These are phyloP conservation scores for Montipora capricornis DNA, from an alignment of 64 coral and sea anemone genomes.

Conservation along the genomic window DNA sequence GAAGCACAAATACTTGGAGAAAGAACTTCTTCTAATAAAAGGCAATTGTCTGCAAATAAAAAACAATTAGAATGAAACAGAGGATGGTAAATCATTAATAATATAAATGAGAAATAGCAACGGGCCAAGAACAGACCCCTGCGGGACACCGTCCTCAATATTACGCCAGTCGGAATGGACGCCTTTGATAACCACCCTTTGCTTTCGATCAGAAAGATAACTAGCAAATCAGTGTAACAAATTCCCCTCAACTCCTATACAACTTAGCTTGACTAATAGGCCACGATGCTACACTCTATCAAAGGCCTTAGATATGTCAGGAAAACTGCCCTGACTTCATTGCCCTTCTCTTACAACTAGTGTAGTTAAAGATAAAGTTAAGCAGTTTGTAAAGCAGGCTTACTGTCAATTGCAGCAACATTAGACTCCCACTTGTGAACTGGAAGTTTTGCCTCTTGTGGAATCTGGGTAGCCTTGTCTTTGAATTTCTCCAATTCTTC, in stretches of 20 bases:
- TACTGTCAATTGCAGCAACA: too few relatives aligned
- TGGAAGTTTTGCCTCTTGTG: too few relatives aligned
- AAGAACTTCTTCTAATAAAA: slow-evolving; percentile 10
- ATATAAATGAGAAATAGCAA: background rate
- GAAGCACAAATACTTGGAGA: background rate
- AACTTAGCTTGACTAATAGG: background rate
- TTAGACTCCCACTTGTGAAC: too few relatives aligned
- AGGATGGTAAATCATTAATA: background rate
- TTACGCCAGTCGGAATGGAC: background rate
- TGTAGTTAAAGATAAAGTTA: too few relatives aligned
- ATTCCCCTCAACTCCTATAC: background rate
- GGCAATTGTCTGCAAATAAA: slow-evolving; percentile 7
- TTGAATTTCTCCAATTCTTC: too few relatives aligned
- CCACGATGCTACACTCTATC: background rate
- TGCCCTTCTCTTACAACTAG: slow-evolving; percentile 5
- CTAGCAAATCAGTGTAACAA: background rate
- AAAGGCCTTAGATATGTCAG: background rate
- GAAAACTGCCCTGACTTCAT: slow-evolving; percentile 40
- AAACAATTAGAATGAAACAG: background rate
- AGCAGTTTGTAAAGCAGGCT: too few relatives aligned
- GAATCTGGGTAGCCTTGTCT: too few relatives aligned
- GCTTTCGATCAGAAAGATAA: background rate
- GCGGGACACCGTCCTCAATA: slow-evolving; percentile 4
- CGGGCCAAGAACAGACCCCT: background rate
- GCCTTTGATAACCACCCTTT: slow-evolving; percentile 21